Conservation (phyloP, 2,888 invertebrate genomes). For the Cephus sareptanus region DNA sequence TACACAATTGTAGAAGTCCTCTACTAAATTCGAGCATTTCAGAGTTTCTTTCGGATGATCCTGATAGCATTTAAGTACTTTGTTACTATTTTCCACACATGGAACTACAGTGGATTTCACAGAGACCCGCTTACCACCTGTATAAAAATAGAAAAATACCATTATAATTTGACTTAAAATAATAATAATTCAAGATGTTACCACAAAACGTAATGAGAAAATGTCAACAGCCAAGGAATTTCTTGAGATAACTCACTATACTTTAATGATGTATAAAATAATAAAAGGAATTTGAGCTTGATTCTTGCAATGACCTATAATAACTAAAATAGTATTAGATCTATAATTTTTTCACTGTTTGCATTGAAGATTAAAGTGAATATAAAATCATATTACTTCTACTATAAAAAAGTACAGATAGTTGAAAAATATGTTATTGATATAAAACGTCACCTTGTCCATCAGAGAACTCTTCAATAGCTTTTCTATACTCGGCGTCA, state of each 20-base stretch:
- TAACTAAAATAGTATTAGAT: neutral
- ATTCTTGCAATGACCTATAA: neutral
- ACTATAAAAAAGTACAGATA: neutral
- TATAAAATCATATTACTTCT: neutral
- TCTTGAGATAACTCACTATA: neutral
- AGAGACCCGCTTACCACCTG: neutral
- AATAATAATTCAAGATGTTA: neutral
- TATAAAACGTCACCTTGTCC: slow-evolving; percentile 21
- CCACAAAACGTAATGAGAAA: neutral
- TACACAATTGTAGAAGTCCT: slow-evolving; percentile 73
- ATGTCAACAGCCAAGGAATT: neutral
- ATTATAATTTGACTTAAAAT: neutral
- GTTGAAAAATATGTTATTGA: neutral
- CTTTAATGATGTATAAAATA: neutral
- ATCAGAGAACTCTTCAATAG: slow-evolving; percentile 55
- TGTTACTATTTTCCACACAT: slow-evolving; percentile 69
- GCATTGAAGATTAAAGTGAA: neutral
- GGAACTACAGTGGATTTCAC: slow-evolving; percentile 59
- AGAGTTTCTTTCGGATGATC: slow-evolving; percentile 71
- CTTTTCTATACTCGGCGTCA: slow-evolving; percentile 71
- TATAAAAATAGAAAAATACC: neutral
- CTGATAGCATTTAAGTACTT: slow-evolving; percentile 73
- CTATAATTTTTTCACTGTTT: neutral
- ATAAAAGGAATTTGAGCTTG: neutral
- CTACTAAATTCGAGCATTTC: slow-evolving; percentile 72